Evolutionary conservation across 2,113 vertebrate species (phyloP).

Genomic region (Cyanoliseus patagonus): DNA sequence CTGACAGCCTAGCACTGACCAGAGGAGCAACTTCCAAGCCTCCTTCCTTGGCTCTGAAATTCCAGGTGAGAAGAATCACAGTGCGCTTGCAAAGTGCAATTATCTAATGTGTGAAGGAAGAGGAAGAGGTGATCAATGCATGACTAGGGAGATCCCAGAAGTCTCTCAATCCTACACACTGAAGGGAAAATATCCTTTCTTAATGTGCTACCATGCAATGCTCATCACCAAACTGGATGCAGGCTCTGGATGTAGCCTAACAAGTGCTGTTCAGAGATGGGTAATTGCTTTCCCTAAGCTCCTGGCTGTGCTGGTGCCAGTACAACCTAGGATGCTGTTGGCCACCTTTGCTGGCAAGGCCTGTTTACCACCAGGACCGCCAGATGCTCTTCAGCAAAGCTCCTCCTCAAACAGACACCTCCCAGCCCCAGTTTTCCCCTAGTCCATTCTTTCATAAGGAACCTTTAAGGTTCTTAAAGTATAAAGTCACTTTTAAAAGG

Average conservation of each 20-base stretch:
- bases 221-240: background rate
- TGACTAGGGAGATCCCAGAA: too few species aligned
- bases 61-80: background rate
- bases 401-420: background rate
- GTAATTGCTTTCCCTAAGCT: background rate
- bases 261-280: background rate
- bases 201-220: background rate
- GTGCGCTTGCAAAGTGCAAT: background rate
- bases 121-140: background rate
- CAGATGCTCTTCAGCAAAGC: background rate
- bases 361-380: background rate
- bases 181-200: background rate
- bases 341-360: background rate
- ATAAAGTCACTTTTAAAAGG: background rate
- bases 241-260: background rate
- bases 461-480: background rate
- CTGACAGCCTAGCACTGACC: too few species aligned
- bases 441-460: background rate
- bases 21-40: background rate
- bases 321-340: background rate
- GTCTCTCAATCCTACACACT: rapidly evolving
- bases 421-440: background rate
- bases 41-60: background rate
- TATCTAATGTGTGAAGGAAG: background rate
- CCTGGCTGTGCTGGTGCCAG: background rate